Conservation (phyloP, 2,113 vertebrate species). For the Patagioenas fasciata region DNA sequence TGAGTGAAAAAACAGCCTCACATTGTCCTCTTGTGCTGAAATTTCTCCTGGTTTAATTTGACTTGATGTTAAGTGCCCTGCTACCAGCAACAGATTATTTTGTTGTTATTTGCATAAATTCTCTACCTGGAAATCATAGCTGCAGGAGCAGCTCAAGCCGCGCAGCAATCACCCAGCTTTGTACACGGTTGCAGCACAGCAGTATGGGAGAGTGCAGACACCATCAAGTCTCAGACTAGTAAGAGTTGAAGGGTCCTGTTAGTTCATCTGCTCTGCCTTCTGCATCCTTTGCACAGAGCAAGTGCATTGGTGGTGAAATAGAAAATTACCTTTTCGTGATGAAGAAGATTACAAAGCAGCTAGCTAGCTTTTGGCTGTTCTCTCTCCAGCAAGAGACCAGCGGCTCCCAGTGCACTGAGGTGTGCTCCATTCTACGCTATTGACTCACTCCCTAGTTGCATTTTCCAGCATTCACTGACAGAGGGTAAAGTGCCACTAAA, state of each 20-base stretch:
- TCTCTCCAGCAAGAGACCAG: neutral
- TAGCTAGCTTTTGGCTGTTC: neutral
- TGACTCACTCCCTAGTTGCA: neutral
- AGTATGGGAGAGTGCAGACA: neutral
- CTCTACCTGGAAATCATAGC: neutral
- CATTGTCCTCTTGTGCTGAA: neutral
- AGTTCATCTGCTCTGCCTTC: neutral
- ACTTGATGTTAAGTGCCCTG: neutral
- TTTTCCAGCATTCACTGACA: neutral
- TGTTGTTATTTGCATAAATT: neutral
- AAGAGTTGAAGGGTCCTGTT: neutral
- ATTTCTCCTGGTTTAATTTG: neutral
- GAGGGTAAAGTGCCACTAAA: neutral
- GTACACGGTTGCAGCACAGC: fast-evolving
- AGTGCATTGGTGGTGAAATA: neutral
- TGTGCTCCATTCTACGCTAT: no score
- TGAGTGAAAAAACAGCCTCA: neutral
- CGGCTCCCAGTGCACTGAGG: fast-evolving
- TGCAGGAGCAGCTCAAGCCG: neutral
- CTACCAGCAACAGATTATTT: neutral
- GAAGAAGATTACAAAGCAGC: neutral
- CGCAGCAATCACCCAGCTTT: no score
- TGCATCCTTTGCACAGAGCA: neutral
- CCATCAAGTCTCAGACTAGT: neutral
- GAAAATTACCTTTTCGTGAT: neutral